These are phyloP conservation scores for Ophioninae sp. DNA, from an alignment of 2,888 invertebrate species.

Conservation along the genomic window DNA sequence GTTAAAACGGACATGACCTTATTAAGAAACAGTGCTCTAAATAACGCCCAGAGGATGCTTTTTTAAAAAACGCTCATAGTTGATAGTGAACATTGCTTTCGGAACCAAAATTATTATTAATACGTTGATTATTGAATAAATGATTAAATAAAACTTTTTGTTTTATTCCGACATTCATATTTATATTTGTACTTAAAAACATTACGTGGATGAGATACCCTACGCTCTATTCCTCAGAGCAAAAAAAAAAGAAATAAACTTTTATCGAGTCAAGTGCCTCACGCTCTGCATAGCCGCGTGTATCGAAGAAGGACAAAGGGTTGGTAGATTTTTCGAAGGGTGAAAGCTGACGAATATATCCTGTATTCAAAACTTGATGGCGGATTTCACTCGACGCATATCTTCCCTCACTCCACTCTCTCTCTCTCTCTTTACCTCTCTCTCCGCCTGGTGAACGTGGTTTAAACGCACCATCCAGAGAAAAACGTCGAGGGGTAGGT, in stretches of 20 bases:
- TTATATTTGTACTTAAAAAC: too few species aligned
- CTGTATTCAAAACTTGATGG: constrained; percentile 52
- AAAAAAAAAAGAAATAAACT: background rate
- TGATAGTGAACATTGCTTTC: too few species aligned
- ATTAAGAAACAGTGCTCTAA: too few species aligned
- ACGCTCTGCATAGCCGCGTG: background rate
- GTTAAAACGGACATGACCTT: too few species aligned
- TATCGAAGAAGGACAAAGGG: constrained; percentile 23
- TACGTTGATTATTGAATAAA: too few species aligned
- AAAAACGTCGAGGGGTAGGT: constrained; percentile 42
- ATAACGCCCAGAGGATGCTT: too few species aligned
- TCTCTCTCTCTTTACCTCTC: constrained; percentile 42
- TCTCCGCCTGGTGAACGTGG: constrained; percentile 32
- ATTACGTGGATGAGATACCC: too few species aligned
- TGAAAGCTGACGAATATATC: constrained; percentile 46
- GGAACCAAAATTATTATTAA: too few species aligned
- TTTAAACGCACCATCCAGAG: constrained; percentile 58
- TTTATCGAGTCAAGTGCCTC: constrained; percentile 35
- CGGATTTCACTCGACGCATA: constrained; percentile 15
- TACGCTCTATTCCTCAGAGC: constrained; percentile 19
- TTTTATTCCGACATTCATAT: too few species aligned
- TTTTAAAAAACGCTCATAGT: too few species aligned
- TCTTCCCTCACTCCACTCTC: constrained; percentile 11
- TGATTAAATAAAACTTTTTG: too few species aligned
- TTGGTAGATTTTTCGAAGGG: constrained; percentile 40